phyloP scores from a whole-genome alignment of 1,140 invertebrate genomes.

The Drosophila micromelanica region DNA sequence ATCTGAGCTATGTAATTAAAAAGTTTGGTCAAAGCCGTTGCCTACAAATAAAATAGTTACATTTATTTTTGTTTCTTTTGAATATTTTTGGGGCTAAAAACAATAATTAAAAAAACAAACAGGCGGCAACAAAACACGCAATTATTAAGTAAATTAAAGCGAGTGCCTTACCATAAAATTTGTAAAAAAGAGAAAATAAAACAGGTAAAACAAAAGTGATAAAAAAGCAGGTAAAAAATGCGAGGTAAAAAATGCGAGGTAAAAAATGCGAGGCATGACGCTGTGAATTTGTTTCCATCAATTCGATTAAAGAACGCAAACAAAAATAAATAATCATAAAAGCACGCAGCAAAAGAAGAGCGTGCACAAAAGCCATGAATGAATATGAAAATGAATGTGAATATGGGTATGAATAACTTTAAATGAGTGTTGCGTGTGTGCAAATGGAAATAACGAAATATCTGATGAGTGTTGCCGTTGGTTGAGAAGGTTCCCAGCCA shows the following conservation, averaged over 20 bases:
- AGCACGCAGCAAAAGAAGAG: slow-evolving; percentile 5
- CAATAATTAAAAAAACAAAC: slow-evolving; percentile 56
- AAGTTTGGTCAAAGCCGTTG: slow-evolving; percentile 52
- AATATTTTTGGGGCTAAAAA: slow-evolving; percentile 54
- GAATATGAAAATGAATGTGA: slow-evolving; percentile 19
- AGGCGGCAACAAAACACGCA: slow-evolving; percentile 21
- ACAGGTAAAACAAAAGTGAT: slow-evolving; percentile 5
- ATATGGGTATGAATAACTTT: slow-evolving; percentile 13
- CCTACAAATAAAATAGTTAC: slow-evolving; percentile 29
- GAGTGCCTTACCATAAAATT: slow-evolving; percentile 27
- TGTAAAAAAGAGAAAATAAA: slow-evolving; percentile 9
- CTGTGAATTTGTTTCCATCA: slow-evolving; percentile 38
- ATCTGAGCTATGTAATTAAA: slow-evolving; percentile 69
- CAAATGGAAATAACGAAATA: slow-evolving; percentile 22
- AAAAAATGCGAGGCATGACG: neutral
- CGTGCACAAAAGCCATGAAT: slow-evolving; percentile 26
- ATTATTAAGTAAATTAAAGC: slow-evolving; percentile 50
- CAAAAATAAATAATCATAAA: neutral
- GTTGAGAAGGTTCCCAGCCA: slow-evolving; percentile 38
- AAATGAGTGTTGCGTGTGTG: slow-evolving; percentile 30
- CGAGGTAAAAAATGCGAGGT: neutral
- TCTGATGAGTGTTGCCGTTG: slow-evolving; percentile 12
- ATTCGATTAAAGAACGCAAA: slow-evolving; percentile 21
- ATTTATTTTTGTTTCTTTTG: slow-evolving; percentile 10
- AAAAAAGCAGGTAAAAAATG: neutral